Evolutionary conservation across 2,888 invertebrate genomes (phyloP).

Genomic region (Cremastinae sp.): DNA sequence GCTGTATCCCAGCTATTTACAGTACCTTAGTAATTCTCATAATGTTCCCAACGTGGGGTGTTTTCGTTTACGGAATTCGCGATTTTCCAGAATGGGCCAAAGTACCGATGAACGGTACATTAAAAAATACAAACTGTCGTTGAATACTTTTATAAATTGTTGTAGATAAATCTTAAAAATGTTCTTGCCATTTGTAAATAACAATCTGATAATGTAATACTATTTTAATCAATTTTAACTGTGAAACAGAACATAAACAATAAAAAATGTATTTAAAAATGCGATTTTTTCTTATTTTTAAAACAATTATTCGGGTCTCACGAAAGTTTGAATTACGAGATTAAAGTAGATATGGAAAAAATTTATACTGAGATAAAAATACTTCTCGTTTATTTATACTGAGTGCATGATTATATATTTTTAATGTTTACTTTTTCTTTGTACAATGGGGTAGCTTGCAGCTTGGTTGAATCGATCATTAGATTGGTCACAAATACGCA

Average conservation of each 20-base stretch:
- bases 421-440: slow-evolving; percentile 51
- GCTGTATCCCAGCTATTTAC: slow-evolving; percentile 81
- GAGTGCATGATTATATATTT: slow-evolving; percentile 51
- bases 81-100: slow-evolving; percentile 84
- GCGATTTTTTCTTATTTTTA: too few relatives aligned
- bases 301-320: too few relatives aligned
- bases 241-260: too few relatives aligned
- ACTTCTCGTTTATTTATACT: slow-evolving; percentile 37
- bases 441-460: slow-evolving; percentile 58
- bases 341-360: too few relatives aligned
- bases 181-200: too few relatives aligned
- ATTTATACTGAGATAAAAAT: slow-evolving; percentile 15
- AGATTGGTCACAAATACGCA: slow-evolving; percentile 9
- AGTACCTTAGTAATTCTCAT: slow-evolving; percentile 86
- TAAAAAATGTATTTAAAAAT: too few relatives aligned
- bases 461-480: slow-evolving; percentile 50
- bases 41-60: slow-evolving; percentile 87
- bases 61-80: slow-evolving; percentile 83
- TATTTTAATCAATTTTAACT: too few relatives aligned
- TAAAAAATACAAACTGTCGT: slow-evolving; percentile 30
- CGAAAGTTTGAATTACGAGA: too few relatives aligned
- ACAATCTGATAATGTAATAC: too few relatives aligned
- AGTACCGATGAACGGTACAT: slow-evolving; percentile 27
- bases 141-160: too few relatives aligned
- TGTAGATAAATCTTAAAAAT: too few relatives aligned